Percentiles rank a stretch among this genome's conserved stretches.
These are phyloP conservation scores for Anoplopoma fimbria DNA, from an alignment of 2,113 vertebrate species.

Conservation along the genomic window DNA sequence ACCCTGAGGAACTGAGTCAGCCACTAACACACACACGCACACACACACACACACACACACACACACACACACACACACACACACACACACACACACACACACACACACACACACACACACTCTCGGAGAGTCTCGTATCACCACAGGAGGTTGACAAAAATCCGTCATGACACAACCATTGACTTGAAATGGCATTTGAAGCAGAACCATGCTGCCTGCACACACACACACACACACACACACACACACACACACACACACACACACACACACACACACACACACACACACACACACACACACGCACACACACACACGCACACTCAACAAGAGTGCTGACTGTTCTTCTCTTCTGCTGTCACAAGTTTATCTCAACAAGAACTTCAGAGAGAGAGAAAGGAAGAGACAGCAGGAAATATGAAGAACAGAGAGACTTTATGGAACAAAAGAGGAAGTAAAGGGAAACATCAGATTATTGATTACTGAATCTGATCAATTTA, in stretches of 20 bases:
- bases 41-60: slow-evolving; percentile 13
- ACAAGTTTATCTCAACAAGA: slow-evolving; percentile 40
- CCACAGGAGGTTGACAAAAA: slow-evolving; percentile 64
- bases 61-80: slow-evolving; percentile 10
- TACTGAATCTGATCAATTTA: not conserved
- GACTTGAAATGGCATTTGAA: slow-evolving; percentile 69
- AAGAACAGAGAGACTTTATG: not conserved
- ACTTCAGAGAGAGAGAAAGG: slow-evolving; percentile 27
- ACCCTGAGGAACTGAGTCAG: slow-evolving; percentile 70
- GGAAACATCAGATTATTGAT: not conserved
- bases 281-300: slow-evolving; percentile 19
- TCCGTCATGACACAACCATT: slow-evolving; percentile 67
- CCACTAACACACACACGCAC: slow-evolving; percentile 33
- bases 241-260: slow-evolving; percentile 36
- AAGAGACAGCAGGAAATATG: not conserved
- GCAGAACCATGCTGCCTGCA: slow-evolving; percentile 54
- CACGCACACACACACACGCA: slow-evolving; percentile 15
- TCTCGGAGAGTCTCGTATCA: slow-evolving; percentile 26
- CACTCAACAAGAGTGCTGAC: slow-evolving; percentile 23
- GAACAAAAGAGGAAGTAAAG: not conserved
- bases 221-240: slow-evolving; percentile 34
- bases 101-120: slow-evolving; percentile 21
- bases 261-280: slow-evolving; percentile 18
- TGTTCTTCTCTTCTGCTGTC: slow-evolving; percentile 43
- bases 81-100: slow-evolving; percentile 17